Evolutionary conservation across 1,140 invertebrate species (phyloP).

Genomic region (Heterodera schachtii): DNA sequence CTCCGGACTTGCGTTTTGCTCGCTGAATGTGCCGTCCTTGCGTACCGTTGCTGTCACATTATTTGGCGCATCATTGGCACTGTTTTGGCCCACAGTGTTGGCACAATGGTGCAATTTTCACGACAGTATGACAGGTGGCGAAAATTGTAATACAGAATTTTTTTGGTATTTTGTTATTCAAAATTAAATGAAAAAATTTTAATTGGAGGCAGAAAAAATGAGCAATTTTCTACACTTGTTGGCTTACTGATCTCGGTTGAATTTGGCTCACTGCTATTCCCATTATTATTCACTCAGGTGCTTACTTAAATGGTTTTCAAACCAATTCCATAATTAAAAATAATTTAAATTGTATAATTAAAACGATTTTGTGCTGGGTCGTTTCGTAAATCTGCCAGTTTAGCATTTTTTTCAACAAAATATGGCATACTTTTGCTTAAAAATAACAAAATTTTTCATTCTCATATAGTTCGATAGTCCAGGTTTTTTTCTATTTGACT

Average conservation of each 20-base stretch:
- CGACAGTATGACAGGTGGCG: background rate
- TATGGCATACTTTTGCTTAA: no score
- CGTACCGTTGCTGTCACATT: slow-evolving; percentile 11
- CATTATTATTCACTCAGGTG: slow-evolving; percentile 30
- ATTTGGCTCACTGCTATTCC: slow-evolving; percentile 17
- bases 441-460: no score
- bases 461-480: no score
- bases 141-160: no score
- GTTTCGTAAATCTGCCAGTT: no score
- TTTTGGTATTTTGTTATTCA: background rate
- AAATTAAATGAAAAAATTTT: background rate
- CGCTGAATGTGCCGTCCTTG: slow-evolving; percentile 3
- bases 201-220: background rate
- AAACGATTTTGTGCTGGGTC: background rate
- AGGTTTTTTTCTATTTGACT: no score
- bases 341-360: background rate
- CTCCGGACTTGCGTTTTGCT: slow-evolving; percentile 18
- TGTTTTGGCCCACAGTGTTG: slow-evolving; percentile 18
- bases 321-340: background rate
- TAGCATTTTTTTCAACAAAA: no score
- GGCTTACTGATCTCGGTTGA: slow-evolving; percentile 16
- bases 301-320: background rate
- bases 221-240: background rate
- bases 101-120: slow-evolving; percentile 4
- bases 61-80: slow-evolving; percentile 14